phyloP scores from a whole-genome alignment of 1,140 invertebrate genomes.

The Eumeta japonica region DNA sequence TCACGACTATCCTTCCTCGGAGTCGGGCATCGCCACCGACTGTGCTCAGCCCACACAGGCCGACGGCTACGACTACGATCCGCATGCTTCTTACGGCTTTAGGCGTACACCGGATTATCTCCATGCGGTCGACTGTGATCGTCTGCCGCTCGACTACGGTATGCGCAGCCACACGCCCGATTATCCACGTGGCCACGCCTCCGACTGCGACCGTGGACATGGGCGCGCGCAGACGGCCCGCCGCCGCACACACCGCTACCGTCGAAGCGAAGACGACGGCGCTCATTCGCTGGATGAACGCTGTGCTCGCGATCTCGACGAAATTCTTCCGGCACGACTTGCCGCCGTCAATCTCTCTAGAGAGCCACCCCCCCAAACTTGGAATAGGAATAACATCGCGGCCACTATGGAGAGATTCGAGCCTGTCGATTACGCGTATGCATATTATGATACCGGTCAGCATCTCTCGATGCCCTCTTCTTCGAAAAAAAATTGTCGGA shows the following conservation, averaged over 20 bases:
- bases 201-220: constrained; percentile 39
- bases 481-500: constrained; percentile 38
- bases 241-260: constrained; percentile 36
- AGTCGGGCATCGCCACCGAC: constrained; percentile 50
- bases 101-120: constrained; percentile 37
- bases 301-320: constrained; percentile 52
- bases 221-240: constrained; percentile 36
- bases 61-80: constrained; percentile 47
- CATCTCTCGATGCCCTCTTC: constrained; percentile 63
- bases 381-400: constrained; percentile 61
- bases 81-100: constrained; percentile 40
- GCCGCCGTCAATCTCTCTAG: constrained; percentile 50
- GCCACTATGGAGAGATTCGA: constrained; percentile 64
- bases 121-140: constrained; percentile 37
- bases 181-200: constrained; percentile 36
- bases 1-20: constrained; percentile 54
- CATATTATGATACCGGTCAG: constrained; percentile 70
- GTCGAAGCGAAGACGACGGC: constrained; percentile 49
- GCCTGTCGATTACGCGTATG: constrained; percentile 72
- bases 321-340: constrained; percentile 52
- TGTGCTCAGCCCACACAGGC: constrained; percentile 41
- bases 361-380: constrained; percentile 42
- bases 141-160: constrained; percentile 35
- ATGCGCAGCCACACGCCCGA: constrained; percentile 46
- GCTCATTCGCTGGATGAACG: constrained; percentile 52